Evolutionary conservation across 2,888 invertebrate genomes (phyloP), one percentile per base, ranked within the genome.

Genomic region (Coelopa pilipes): DNA sequence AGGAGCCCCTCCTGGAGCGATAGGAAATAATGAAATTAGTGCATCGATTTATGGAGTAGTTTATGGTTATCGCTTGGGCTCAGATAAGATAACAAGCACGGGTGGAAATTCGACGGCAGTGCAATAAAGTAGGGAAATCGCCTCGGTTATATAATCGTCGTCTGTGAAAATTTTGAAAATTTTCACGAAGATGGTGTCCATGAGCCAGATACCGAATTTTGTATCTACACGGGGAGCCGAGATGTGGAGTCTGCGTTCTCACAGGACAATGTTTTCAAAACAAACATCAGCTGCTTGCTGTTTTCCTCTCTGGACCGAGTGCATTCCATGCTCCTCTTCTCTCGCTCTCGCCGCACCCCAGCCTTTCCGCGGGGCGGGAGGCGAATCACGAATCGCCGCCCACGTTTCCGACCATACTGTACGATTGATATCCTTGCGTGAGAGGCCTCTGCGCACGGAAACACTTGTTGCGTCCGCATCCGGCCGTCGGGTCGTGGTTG

Each of bases 231-330:
- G 79, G 76, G 76, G 72, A 78, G 76, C 78, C 81, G 79, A 81
- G 81, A 82, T 83, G 78, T 79, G 84, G 84, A 84, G 85, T 84
- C 84, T 84, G 84, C 84, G 84, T 84, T 80, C 83, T 71, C 65
- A 46, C 12, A 71, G 65, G 63, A 71, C 55, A 21, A 55, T 17
- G 17, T 17, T 13, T 53, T 55, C 15, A 46, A 65, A 53, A 65
- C 49, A 55, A 46, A 19, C 59, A 53, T 9, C 71, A 71, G 71
- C 71, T 71, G 71, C 46, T 49, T 34, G 34, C 46, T 55, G 65
- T 71, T n/a, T n/a, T n/a, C n/a, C 65, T 65, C 71, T 12, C 24
- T 3, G n/a, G 3, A 47, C 17, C 50, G 21, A 24, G 50, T 50
- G 62, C 15, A 13, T 59, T 59, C 13, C 46, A 17, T 34, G 4